A percentile compares a stretch with the other conserved stretches of the same genome.
These are phyloP conservation scores for Tribolium madens DNA, from an alignment of 1,140 invertebrate genomes.

Conservation along the genomic window DNA sequence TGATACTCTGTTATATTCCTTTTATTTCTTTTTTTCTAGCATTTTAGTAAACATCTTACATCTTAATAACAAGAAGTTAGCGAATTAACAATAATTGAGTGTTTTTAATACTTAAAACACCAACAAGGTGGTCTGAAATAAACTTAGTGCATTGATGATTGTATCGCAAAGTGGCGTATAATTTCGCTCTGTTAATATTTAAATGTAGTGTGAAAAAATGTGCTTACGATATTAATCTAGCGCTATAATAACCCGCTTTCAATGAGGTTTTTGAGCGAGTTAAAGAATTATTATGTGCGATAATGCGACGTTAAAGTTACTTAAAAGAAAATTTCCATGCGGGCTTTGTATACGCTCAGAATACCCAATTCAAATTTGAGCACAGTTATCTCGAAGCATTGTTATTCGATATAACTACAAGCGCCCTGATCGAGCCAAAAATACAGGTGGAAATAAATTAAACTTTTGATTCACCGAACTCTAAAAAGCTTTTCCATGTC, in stretches of 20 bases:
- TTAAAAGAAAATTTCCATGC: conserved; percentile 16
- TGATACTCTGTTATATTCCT: no score
- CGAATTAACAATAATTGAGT: no score
- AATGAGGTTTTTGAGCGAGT: not conserved
- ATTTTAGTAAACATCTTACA: no score
- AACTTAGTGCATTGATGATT: no score
- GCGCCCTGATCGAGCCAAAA: not conserved
- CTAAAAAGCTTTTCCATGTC: conserved; percentile 21
- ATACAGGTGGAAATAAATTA: not conserved
- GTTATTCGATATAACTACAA: conserved; percentile 11
- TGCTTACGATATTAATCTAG: conserved; percentile 8
- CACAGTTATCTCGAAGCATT: conserved; percentile 20
- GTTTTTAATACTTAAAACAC: no score
- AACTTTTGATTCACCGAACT: not conserved
- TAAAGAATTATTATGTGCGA: conserved; percentile 41
- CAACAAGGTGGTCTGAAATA: no score
- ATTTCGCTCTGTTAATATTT: conserved; percentile 1
- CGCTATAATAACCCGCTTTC: not conserved
- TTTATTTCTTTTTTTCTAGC: no score
- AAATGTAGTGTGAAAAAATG: not conserved
- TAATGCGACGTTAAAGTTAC: conserved; percentile 38
- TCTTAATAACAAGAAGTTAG: no score
- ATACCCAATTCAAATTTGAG: conserved; percentile 19
- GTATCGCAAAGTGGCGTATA: not conserved
- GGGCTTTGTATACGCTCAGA: conserved; percentile 8